Percentiles rank a stretch among this genome's conserved stretches.
Evolutionary conservation across 2,113 vertebrate species (phyloP).

Genomic region (Gopherus evgoodei): DNA sequence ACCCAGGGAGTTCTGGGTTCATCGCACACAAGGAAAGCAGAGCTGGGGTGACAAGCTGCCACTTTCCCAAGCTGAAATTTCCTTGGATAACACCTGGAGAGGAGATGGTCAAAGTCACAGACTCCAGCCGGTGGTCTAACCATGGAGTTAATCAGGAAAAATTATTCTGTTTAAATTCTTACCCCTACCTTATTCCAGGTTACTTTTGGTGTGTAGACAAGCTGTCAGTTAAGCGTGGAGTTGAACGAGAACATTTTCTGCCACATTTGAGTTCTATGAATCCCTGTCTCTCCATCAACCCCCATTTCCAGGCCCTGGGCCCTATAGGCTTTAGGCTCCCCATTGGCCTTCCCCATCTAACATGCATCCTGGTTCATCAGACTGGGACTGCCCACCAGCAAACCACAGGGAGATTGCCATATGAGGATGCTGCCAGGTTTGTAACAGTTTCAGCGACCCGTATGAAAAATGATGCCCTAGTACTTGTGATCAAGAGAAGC

Average conservation of each 20-base stretch:
- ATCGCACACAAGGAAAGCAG: no score
- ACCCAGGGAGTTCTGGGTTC: not conserved
- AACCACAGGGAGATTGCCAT: not conserved
- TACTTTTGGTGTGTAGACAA: not conserved
- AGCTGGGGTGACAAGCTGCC: not conserved
- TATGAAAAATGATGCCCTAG: not conserved
- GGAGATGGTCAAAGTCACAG: not conserved
- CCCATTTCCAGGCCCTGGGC: not conserved
- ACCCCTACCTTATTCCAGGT: not conserved
- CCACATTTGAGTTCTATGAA: not conserved
- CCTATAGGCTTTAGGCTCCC: not conserved
- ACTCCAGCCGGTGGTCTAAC: not conserved
- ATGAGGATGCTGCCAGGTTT: not conserved
- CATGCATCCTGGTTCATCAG: not conserved
- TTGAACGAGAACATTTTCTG: not conserved
- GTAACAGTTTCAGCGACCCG: not conserved
- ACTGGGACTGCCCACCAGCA: not conserved
- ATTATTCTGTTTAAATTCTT: not conserved
- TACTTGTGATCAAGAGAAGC: not conserved
- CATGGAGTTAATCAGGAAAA: not conserved
- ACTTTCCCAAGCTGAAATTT: not conserved
- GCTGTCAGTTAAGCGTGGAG: not conserved
- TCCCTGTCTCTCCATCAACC: not conserved
- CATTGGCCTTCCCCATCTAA: not conserved
- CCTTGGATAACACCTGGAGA: not conserved